phyloP scores from a whole-genome alignment of 2,113 vertebrate species.

The Neolamprologus hecqui region DNA sequence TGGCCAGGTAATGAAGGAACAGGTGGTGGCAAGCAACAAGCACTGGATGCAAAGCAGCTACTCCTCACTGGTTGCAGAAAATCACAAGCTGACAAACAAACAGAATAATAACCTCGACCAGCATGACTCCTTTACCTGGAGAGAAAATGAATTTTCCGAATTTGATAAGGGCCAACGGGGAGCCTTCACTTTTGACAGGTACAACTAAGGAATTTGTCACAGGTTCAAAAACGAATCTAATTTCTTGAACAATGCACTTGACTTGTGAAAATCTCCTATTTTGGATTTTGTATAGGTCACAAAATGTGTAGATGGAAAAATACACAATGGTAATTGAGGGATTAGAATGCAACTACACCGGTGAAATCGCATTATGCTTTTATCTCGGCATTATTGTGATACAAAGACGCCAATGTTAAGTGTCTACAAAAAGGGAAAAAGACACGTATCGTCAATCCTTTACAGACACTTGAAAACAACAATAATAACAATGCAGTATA shows the following conservation, averaged over 20 bases:
- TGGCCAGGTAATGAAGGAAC: conserved; percentile 56
- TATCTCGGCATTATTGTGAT: conserved; percentile 45
- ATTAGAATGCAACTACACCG: conserved; percentile 58
- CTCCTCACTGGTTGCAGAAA: conserved; percentile 56
- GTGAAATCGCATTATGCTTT: conserved; percentile 45
- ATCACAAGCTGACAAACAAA: conserved; percentile 73
- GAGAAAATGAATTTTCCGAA: conserved; percentile 73
- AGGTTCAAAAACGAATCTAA: conserved; percentile 73
- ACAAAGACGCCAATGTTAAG: conserved; percentile 38
- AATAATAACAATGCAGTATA: neutral
- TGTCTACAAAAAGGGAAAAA: conserved; percentile 45
- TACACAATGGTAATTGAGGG: conserved; percentile 66
- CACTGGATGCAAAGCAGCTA: conserved; percentile 55
- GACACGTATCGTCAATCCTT: neutral
- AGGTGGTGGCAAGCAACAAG: conserved; percentile 51
- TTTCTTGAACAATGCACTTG: conserved; percentile 65
- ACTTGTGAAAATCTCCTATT: conserved; percentile 67
- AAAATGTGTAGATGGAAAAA: conserved; percentile 50
- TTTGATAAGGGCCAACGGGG: conserved; percentile 77
- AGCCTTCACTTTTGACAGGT: conserved; percentile 74
- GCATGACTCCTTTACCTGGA: conserved; percentile 62
- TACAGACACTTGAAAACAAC: neutral
- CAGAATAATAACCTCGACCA: conserved; percentile 68
- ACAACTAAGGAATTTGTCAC: conserved; percentile 73
- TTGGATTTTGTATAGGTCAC: conserved; percentile 62